Percentiles rank a stretch among this genome's conserved stretches.
phyloP scores from a whole-genome alignment of 2,113 vertebrate species.

The Pardalotus punctatus region DNA sequence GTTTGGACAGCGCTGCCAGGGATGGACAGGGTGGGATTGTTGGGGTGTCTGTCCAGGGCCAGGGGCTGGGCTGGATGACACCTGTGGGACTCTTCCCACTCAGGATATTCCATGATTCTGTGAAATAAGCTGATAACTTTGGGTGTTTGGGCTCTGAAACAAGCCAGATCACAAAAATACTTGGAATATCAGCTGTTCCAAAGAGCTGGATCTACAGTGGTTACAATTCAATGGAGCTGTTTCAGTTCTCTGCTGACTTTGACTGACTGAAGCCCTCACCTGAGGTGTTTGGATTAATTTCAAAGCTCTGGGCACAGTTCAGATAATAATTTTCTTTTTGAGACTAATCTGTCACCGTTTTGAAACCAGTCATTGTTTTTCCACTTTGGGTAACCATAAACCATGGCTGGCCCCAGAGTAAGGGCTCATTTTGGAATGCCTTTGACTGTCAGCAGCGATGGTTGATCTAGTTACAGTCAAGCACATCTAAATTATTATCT shows the following conservation, averaged over 20 bases:
- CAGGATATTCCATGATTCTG: background rate
- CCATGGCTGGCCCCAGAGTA: background rate
- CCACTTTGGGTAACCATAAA: background rate
- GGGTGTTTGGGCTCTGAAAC: background rate
- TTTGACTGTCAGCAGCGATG: background rate
- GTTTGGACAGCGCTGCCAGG: rapidly evolving
- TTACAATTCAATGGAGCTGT: background rate
- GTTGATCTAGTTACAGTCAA: background rate
- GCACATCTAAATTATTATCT: background rate
- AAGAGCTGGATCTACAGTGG: background rate
- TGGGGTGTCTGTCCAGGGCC: background rate
- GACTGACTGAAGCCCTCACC: background rate
- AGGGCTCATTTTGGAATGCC: background rate
- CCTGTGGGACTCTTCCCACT: background rate
- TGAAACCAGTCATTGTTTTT: background rate
- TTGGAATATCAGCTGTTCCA: background rate
- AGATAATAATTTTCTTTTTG: background rate
- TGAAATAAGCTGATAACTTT: background rate
- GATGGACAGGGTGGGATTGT: background rate
- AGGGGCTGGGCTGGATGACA: rapidly evolving
- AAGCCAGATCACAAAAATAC: background rate
- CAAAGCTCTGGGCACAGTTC: background rate
- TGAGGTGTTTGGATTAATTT: background rate
- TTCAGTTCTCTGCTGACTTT: background rate
- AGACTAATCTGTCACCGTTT: background rate